Conservation (phyloP, 2,797 vertebrate genomes). For the Acipenser ruthenus region DNA sequence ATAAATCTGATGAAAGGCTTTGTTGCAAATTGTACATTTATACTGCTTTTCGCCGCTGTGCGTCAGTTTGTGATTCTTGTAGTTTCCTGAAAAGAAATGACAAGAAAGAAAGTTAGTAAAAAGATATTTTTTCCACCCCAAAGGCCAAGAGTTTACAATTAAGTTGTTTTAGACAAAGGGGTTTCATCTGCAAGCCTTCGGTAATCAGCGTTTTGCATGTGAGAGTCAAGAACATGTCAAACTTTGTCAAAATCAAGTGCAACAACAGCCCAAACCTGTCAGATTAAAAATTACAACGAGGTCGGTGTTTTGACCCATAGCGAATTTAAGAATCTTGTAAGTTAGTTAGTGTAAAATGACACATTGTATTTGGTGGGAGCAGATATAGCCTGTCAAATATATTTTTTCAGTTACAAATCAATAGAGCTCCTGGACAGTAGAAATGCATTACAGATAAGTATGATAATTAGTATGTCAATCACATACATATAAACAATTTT, state of each 20-base stretch:
- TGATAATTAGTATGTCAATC: no score
- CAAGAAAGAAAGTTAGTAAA: constrained; percentile 11
- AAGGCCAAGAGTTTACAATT: constrained; percentile 39
- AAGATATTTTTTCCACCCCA: constrained; percentile 3
- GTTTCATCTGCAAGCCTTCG: constrained; percentile 40
- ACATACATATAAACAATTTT: no score
- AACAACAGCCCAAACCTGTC: constrained; percentile 47
- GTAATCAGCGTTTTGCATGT: constrained; percentile 60
- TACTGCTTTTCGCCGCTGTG: constrained; percentile 85
- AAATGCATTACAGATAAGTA: no score
- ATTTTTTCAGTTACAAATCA: no score
- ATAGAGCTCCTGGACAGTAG: no score
- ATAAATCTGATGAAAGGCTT: constrained; percentile 84
- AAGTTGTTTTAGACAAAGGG: constrained; percentile 34
- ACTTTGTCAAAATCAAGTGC: constrained; percentile 70
- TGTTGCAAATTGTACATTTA: constrained; percentile 81
- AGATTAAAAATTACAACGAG: constrained; percentile 50
- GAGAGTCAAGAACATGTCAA: constrained; percentile 83
- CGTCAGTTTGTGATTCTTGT: constrained; percentile 84
- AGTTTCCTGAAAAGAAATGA: constrained; percentile 60
- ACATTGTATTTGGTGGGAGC: constrained; percentile 48
- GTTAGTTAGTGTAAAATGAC: constrained; percentile 52
- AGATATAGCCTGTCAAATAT: constrained; percentile 23
- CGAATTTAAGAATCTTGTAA: constrained; percentile 55
- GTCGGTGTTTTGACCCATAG: constrained; percentile 69